Evolutionary conservation across 2,113 vertebrate species (phyloP).

Genomic region (Nanger granti): DNA sequence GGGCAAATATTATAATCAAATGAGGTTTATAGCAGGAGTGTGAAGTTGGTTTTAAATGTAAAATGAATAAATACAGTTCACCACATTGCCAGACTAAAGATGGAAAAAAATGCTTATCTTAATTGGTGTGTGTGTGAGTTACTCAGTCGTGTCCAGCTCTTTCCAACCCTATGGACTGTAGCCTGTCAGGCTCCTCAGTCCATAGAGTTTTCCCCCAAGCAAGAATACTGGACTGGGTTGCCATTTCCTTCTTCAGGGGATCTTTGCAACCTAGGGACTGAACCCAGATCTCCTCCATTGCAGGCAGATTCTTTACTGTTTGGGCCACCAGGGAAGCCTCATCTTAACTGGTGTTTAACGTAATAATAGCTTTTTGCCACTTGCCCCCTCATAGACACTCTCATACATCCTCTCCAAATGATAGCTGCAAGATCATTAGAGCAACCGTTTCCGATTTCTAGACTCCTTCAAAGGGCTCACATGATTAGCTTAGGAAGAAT

Average conservation of each 20-base stretch:
- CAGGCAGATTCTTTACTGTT: not conserved
- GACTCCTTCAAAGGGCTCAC: not conserved
- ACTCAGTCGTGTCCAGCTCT: not conserved
- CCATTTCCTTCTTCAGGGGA: not conserved
- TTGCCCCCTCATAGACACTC: not conserved
- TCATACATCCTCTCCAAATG: not conserved
- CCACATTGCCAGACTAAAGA: not conserved
- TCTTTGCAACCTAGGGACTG: not conserved
- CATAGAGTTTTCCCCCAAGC: not conserved
- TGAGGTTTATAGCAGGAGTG: not conserved
- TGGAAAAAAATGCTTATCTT: not conserved
- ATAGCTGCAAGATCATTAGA: not conserved
- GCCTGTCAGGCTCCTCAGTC: fast-evolving
- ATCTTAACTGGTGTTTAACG: not conserved
- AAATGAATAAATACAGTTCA: not conserved
- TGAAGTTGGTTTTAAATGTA: not conserved
- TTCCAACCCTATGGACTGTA: not conserved
- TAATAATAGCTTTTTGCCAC: not conserved
- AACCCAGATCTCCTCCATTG: not conserved
- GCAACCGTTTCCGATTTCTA: not conserved
- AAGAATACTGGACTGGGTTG: not conserved
- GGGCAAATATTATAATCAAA: not conserved
- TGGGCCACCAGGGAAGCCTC: not conserved
- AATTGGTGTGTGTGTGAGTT: not conserved
- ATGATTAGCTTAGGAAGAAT: not conserved